These are phyloP conservation scores for Toxotes jaculatrix DNA, from an alignment of 2,113 vertebrate species.

Conservation along the genomic window DNA sequence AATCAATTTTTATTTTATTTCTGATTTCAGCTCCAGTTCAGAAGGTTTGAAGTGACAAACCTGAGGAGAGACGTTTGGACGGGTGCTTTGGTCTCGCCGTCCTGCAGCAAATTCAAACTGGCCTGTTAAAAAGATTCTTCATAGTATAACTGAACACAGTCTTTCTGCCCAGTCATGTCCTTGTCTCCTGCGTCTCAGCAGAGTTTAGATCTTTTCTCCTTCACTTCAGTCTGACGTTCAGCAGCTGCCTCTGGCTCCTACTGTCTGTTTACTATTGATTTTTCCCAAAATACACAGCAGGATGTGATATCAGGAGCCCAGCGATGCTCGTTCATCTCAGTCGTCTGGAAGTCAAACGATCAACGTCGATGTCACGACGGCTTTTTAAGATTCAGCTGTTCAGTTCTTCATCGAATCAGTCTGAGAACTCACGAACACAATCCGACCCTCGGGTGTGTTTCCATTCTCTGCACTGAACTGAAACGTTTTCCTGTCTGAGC, in stretches of 20 bases:
- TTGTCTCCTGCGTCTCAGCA: not conserved
- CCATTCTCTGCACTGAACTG: too few relatives aligned
- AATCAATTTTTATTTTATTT: too few relatives aligned
- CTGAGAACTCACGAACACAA: too few relatives aligned
- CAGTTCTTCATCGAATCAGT: too few relatives aligned
- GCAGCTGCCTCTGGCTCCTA: slow-evolving; percentile 13
- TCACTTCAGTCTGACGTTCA: not conserved
- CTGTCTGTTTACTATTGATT: slow-evolving; percentile 43
- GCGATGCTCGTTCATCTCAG: not conserved
- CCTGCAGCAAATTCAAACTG: not conserved
- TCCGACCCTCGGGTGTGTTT: too few relatives aligned
- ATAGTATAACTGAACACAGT: not conserved
- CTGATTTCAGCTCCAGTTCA: too few relatives aligned
- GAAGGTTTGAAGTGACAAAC: too few relatives aligned
- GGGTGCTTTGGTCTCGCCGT: not conserved
- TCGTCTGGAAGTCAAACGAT: slow-evolving; percentile 17
- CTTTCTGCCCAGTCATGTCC: not conserved
- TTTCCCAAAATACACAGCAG: slow-evolving; percentile 45
- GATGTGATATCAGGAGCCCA: not conserved
- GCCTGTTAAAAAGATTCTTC: too few relatives aligned
- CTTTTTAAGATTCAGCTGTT: too few relatives aligned
- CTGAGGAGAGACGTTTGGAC: too few relatives aligned
- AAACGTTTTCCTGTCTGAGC: too few relatives aligned
- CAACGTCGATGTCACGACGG: too few relatives aligned
- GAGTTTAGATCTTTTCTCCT: not conserved